Evolutionary conservation across 2,113 vertebrate genomes (phyloP), one percentile per base, ranked within the genome.

Genomic region (Pardalotus punctatus): DNA sequence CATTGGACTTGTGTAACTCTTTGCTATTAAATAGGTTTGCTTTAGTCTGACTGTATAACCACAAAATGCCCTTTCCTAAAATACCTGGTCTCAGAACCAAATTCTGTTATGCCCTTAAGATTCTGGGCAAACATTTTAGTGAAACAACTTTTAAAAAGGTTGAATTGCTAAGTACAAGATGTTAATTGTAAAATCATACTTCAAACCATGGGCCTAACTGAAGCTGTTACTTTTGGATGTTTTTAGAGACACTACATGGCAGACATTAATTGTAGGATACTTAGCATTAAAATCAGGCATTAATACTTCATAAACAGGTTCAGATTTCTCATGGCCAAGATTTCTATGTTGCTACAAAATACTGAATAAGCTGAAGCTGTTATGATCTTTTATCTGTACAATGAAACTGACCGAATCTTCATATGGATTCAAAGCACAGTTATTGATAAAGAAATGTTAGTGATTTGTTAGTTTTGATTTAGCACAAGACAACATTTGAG

Each of bases 401-500:
- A 83, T 2, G 8, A 29, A 71, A 51, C 47, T 36, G 25, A 86
- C 9, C 1, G 3, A 66, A 62, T 72, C 48, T 81, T 77, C 35
- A 47, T 60, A 73, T 4, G 7, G 18, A 78, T 86, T 73, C 2
- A 2, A 81, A 81, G 47, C 62, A 84, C 18, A 83, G 36, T 81
- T 84, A 45, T 22, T 70, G 67, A 78, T 33, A 71, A 78, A 88
- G 29, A 70, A 86, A 86, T 6, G 42, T 94, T 91, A 94, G 73
- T 90, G 21, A 77, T 86, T 66, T 85, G 73, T 96, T 97, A 96
- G 65, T 91, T 93, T 71, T 70, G 56, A 82, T 86, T 79, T 81
- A 90, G 50, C 20, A 76, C 35, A 79, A 85, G 25, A 91, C 4
- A 8, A 88, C 40, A 57, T 65, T 70, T 88, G 24, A 93, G 28